Conservation (phyloP, 1,140 invertebrate species). For the Chelonus insularis region DNA sequence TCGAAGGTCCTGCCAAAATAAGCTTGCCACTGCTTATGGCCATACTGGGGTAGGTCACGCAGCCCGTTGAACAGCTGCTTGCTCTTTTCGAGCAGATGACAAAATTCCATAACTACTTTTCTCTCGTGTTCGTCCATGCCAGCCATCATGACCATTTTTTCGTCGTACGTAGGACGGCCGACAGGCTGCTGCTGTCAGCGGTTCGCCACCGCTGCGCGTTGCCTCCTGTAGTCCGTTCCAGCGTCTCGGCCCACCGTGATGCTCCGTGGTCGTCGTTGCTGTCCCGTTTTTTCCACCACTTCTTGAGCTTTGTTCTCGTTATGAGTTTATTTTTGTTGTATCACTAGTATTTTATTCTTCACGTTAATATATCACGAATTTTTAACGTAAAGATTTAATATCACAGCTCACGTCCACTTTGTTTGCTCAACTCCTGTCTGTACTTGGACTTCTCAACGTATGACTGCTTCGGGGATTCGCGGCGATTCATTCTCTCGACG, state of each 20-base stretch:
- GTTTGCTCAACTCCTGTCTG: too few species aligned
- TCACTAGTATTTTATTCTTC: neutral
- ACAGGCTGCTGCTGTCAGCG: slow-evolving; percentile 37
- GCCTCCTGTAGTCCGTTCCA: slow-evolving; percentile 17
- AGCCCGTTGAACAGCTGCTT: slow-evolving; percentile 97
- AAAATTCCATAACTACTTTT: slow-evolving; percentile 95
- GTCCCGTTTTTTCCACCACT: neutral
- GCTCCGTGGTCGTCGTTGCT: slow-evolving; percentile 22
- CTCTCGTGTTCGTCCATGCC: slow-evolving; percentile 85
- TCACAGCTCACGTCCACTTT: too few species aligned
- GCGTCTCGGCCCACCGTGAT: slow-evolving; percentile 18
- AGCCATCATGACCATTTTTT: slow-evolving; percentile 72
- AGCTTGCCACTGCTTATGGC: slow-evolving; percentile 97
- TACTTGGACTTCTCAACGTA: too few species aligned
- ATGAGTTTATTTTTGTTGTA: neutral
- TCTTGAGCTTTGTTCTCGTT: neutral
- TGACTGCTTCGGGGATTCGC: too few species aligned
- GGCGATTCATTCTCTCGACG: too few species aligned
- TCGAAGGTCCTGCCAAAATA: slow-evolving; percentile 98
- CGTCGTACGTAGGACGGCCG: slow-evolving; percentile 31
- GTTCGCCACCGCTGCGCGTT: neutral
- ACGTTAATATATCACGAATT: neutral
- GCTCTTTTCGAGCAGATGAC: slow-evolving; percentile 94
- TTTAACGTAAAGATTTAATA: too few species aligned
- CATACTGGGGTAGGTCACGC: slow-evolving; percentile 93